phyloP scores from a whole-genome alignment of 2,888 invertebrate species.

The Caprella mutica region DNA sequence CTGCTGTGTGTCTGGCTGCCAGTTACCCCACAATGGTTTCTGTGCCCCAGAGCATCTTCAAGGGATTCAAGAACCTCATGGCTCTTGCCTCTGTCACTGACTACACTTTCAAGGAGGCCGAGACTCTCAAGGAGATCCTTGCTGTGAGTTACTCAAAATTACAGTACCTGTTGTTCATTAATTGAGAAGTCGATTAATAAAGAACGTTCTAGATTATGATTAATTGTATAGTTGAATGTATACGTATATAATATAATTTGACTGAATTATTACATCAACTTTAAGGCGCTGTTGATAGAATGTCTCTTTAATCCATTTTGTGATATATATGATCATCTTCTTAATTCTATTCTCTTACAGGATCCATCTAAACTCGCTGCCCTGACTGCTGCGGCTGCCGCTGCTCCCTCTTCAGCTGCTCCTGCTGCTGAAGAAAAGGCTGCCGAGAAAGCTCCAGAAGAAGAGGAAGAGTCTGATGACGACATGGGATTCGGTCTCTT shows the following conservation, averaged over 20 bases:
- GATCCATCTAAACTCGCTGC: conserved; percentile 91
- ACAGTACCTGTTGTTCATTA: not conserved
- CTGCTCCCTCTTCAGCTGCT: conserved; percentile 53
- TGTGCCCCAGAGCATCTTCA: conserved; percentile 91
- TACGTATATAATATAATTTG: not conserved
- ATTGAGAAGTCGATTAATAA: not conserved
- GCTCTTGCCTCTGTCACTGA: conserved; percentile 94
- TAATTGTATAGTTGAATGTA: no score
- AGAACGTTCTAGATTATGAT: no score
- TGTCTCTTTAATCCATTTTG: no score
- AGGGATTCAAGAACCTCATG: conserved; percentile 95
- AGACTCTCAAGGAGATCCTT: conserved; percentile 80
- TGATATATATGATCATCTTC: no score
- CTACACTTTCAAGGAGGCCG: conserved; percentile 86
- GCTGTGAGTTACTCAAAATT: conserved; percentile 49
- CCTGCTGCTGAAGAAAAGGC: conserved; percentile 56
- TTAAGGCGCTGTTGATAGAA: no score
- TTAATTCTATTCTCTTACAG: conserved; percentile 10
- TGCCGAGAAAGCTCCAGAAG: conserved; percentile 58
- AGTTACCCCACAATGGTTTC: conserved; percentile 95
- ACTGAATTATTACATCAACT: no score
- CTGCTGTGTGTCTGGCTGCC: conserved; percentile 80
- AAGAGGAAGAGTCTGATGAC: conserved; percentile 72
- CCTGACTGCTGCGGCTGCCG: conserved; percentile 52
- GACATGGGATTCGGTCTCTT: conserved; percentile 69